Conservation (phyloP, 2,797 vertebrate species). For the Cirrhinus mrigala region DNA sequence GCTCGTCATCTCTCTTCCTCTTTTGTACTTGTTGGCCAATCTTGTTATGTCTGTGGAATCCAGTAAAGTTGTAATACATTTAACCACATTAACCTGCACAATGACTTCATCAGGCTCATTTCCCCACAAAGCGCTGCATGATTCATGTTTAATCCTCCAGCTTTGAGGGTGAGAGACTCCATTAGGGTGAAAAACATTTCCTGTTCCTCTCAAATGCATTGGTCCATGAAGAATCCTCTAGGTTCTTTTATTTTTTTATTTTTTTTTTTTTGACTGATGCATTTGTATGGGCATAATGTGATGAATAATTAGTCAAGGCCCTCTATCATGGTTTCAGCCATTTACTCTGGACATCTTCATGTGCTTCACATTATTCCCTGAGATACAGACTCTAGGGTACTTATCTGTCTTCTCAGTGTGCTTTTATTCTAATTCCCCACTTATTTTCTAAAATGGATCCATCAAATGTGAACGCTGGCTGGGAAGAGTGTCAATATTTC, state of each 20-base stretch:
- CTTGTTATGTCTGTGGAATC: slow-evolving; percentile 6
- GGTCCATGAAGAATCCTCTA: slow-evolving; percentile 6
- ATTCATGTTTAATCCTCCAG: slow-evolving; percentile 24
- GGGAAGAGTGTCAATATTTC: slow-evolving; percentile 58
- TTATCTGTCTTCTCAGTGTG: background rate
- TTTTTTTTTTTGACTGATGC: background rate
- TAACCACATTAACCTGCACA: slow-evolving; percentile 24
- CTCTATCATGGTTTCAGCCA: background rate
- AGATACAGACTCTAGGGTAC: slow-evolving; percentile 20
- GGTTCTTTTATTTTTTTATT: no score
- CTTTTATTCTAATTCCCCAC: slow-evolving; percentile 3
- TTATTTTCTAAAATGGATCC: slow-evolving; percentile 45
- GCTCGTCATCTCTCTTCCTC: background rate
- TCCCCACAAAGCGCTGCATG: slow-evolving; percentile 5
- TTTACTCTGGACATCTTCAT: slow-evolving; percentile 1
- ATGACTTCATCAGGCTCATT: slow-evolving; percentile 28
- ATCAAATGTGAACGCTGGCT: slow-evolving; percentile 59
- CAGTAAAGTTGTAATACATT: slow-evolving; percentile 29
- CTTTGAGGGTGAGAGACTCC: slow-evolving; percentile 25
- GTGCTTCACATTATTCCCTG: background rate
- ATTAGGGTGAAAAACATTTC: slow-evolving; percentile 24
- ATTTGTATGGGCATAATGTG: slow-evolving; percentile 1
- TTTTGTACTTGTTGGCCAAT: background rate
- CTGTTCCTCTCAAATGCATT: slow-evolving; percentile 8
- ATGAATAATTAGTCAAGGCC: background rate